Evolutionary conservation across 1,140 invertebrate species (phyloP).

Genomic region (Drosophila gunungcola): DNA sequence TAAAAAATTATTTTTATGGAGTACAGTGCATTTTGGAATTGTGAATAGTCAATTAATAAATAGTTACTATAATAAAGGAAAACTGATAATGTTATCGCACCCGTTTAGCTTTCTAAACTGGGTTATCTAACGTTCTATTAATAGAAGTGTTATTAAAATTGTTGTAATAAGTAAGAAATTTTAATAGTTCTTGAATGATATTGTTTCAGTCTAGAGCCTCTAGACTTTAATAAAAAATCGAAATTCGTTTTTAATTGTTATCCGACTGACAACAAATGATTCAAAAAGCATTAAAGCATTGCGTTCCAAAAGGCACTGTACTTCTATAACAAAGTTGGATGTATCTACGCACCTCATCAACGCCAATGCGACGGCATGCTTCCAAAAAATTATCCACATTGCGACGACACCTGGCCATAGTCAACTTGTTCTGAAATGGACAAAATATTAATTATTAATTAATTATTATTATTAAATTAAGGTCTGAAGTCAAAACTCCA

Average conservation of each 20-base stretch:
- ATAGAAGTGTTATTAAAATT: no score
- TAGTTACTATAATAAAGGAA: no score
- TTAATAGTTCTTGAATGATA: no score
- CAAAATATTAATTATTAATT: neutral
- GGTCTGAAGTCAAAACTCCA: conserved; percentile 8
- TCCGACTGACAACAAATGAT: no score
- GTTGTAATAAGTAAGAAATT: no score
- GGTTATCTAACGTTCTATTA: neutral
- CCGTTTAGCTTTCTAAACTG: no score
- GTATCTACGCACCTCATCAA: conserved; percentile 93
- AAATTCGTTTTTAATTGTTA: no score
- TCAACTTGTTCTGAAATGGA: conserved; percentile 93
- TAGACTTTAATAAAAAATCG: no score
- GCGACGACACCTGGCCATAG: conserved; percentile 95
- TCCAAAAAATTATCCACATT: conserved; percentile 98
- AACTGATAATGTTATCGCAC: no score
- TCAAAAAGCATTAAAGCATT: no score
- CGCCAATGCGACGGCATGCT: conserved; percentile 96
- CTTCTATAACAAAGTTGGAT: neutral
- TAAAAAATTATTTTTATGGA: neutral
- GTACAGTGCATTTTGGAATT: conserved; percentile 1
- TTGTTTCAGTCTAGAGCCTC: no score
- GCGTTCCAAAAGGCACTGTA: conserved; percentile 11
- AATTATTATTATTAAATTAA: neutral
- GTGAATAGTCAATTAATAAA: neutral